These are phyloP conservation scores for Gryllus longicercus DNA, from an alignment of 2,888 invertebrate species.

Conservation along the genomic window DNA sequence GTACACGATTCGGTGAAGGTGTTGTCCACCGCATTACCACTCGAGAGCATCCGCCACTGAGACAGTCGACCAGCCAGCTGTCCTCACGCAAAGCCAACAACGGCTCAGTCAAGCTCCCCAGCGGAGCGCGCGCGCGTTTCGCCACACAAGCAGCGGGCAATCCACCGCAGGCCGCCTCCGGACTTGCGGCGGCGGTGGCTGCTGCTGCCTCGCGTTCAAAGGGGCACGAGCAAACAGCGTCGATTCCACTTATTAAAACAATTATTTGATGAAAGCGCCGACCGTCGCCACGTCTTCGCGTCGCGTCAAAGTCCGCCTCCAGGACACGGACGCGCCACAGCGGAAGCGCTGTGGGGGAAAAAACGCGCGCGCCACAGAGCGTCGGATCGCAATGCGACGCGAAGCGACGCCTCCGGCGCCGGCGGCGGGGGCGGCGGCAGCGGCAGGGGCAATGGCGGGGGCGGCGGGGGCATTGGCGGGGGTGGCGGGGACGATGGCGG, in stretches of 20 bases:
- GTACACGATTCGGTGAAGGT: too few species aligned
- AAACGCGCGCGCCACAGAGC: background rate
- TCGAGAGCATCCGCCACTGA: too few species aligned
- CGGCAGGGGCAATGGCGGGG: too few species aligned
- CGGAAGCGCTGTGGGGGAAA: background rate
- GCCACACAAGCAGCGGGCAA: too few species aligned
- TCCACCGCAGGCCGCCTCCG: background rate
- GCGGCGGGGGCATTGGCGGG: too few species aligned
- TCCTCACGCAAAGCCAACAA: too few species aligned
- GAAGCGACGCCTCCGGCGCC: background rate
- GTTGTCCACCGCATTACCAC: too few species aligned
- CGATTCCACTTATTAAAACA: slow-evolving; percentile 17
- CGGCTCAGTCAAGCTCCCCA: too few species aligned
- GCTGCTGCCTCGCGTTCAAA: background rate
- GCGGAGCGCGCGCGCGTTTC: background rate
- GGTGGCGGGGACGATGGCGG: too few species aligned
- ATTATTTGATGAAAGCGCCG: background rate
- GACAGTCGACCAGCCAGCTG: too few species aligned
- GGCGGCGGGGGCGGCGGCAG: background rate
- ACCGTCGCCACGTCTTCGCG: background rate
- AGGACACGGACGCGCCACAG: background rate
- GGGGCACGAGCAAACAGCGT: background rate
- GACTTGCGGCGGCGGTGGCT: background rate
- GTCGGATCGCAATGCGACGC: background rate
- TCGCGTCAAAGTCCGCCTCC: background rate